phyloP scores from a whole-genome alignment of 2,888 invertebrate species.

The Pycnomerus fuliginosus region DNA sequence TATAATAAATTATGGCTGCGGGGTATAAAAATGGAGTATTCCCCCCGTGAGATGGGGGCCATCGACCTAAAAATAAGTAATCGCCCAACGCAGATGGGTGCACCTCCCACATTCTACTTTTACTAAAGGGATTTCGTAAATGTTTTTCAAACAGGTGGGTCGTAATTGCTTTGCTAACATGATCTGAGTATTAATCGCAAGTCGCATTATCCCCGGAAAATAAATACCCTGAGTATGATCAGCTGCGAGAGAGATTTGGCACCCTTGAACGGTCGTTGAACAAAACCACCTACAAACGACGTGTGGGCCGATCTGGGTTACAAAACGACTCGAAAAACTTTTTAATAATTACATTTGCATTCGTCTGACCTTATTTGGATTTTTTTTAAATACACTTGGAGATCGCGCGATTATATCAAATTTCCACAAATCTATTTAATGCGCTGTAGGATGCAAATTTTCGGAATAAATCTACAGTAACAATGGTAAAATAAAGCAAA shows the following conservation, averaged over 20 bases:
- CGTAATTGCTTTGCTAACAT: constrained; percentile 37
- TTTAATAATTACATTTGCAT: constrained; percentile 16
- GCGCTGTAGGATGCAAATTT: constrained; percentile 12
- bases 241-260: constrained; percentile 25
- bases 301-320: constrained; percentile 35
- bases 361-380: constrained; percentile 17
- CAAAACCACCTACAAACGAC: constrained; percentile 26
- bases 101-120: constrained; percentile 42
- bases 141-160: constrained; percentile 37
- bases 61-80: constrained; percentile 45
- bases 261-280: constrained; percentile 9
- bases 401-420: constrained; percentile 6
- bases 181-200: constrained; percentile 34
- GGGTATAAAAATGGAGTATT: constrained; percentile 18
- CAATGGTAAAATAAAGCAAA: constrained; percentile 20
- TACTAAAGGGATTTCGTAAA: constrained; percentile 47
- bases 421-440: constrained; percentile 16
- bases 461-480: constrained; percentile 9
- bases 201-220: constrained; percentile 6
- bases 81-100: constrained; percentile 43
- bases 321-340: constrained; percentile 19
- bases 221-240: constrained; percentile 33
- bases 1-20: constrained; percentile 6
- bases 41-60: too few relatives aligned
- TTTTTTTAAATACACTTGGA: constrained; percentile 7